These are phyloP conservation scores for Gallinago paraguaiae DNA, from an alignment of 2,113 vertebrate species.

Conservation along the genomic window DNA sequence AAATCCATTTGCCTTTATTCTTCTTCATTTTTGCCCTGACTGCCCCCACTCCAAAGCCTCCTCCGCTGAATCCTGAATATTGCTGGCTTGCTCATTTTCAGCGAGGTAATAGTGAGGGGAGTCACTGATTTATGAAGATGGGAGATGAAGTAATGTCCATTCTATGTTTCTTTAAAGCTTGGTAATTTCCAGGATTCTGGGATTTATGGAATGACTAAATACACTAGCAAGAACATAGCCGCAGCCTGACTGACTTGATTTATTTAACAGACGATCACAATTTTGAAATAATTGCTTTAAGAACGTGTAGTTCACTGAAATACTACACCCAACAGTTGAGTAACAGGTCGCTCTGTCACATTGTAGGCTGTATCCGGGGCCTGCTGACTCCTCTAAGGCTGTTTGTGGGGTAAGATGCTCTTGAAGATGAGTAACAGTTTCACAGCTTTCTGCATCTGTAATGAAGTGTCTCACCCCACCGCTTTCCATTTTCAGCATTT, in stretches of 20 bases:
- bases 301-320: background rate
- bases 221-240: background rate
- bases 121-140: background rate
- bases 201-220: background rate
- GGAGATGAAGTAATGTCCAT: background rate
- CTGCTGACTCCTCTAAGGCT: background rate
- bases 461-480: background rate
- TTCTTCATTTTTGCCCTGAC: background rate
- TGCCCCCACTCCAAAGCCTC: background rate
- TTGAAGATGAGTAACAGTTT: background rate
- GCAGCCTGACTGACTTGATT: background rate
- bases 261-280: background rate
- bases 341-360: background rate
- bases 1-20: background rate
- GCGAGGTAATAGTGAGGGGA: background rate
- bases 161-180: background rate
- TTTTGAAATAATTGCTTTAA: background rate
- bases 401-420: background rate
- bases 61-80: rapidly evolving
- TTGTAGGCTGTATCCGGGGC: background rate
- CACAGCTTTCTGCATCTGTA: background rate
- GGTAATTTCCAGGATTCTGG: background rate
- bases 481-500: background rate
- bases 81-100: background rate
- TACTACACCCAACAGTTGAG: background rate